Conservation (phyloP, 2,797 vertebrate genomes). For the Selene dorsalis region DNA sequence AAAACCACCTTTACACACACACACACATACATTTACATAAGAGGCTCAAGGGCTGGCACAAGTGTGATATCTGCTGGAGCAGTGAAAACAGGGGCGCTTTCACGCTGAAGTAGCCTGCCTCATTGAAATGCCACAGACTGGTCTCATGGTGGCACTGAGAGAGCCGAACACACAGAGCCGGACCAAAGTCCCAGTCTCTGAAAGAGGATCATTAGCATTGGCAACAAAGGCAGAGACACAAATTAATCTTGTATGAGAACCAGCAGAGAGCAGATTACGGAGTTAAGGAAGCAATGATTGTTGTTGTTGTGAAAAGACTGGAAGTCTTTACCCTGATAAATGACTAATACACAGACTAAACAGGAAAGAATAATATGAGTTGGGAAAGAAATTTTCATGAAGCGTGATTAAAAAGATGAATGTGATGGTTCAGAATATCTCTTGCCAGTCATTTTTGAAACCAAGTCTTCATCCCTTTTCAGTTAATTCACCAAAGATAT, state of each 20-base stretch:
- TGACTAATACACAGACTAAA: constrained; percentile 48
- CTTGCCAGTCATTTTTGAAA: background rate
- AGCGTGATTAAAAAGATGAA: constrained; percentile 13
- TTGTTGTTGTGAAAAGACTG: constrained; percentile 56
- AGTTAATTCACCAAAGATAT: background rate
- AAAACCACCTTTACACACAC: constrained; percentile 19
- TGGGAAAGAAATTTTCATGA: constrained; percentile 7
- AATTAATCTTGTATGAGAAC: constrained; percentile 71
- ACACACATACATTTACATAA: constrained; percentile 38
- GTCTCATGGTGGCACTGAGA: constrained; percentile 58
- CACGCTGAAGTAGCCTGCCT: constrained; percentile 57
- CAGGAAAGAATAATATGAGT: constrained; percentile 8
- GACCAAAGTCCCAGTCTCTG: constrained; percentile 64
- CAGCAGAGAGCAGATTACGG: constrained; percentile 62
- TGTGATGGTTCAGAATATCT: background rate
- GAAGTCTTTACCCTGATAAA: constrained; percentile 60
- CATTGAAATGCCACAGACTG: constrained; percentile 79
- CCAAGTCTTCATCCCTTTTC: background rate
- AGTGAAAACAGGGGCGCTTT: constrained; percentile 68
- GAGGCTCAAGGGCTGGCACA: constrained; percentile 42
- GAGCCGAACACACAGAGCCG: constrained; percentile 52
- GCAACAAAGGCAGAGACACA: constrained; percentile 64
- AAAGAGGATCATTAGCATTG: constrained; percentile 79
- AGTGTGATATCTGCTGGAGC: constrained; percentile 42
- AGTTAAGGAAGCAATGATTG: constrained; percentile 63